Evolutionary conservation across 2,113 vertebrate genomes (phyloP).

Genomic region (human): DNA sequence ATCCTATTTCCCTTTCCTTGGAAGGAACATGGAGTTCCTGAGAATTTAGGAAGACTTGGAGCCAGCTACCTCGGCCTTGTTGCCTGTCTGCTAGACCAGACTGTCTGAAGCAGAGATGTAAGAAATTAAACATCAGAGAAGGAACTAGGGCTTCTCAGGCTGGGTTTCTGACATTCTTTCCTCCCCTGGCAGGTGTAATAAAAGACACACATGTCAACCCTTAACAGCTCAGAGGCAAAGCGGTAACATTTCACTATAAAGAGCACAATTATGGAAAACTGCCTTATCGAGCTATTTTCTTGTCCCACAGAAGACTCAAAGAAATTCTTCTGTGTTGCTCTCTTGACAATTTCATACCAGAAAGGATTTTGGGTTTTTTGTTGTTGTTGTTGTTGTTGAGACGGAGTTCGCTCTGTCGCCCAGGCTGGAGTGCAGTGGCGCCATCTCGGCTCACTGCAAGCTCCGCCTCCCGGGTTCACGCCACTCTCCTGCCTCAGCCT

Average conservation of each 20-base stretch:
- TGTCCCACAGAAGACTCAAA: neutral
- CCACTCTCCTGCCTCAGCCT: too few relatives aligned
- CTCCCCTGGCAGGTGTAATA: neutral
- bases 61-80: neutral
- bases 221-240: neutral
- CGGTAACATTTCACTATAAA: neutral
- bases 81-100: neutral
- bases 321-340: neutral
- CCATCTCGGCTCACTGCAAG: too few relatives aligned
- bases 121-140: neutral
- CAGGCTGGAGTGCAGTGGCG: too few relatives aligned
- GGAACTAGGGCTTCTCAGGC: neutral
- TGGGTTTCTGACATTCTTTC: neutral
- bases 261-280: neutral
- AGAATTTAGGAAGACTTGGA: neutral
- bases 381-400: too few relatives aligned
- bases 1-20: neutral
- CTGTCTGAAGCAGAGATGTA: neutral
- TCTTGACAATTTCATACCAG: neutral
- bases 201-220: neutral
- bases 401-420: too few relatives aligned
- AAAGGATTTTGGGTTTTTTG: neutral
- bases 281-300: neutral
- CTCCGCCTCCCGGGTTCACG: too few relatives aligned
- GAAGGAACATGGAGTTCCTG: neutral